A percentile compares a stretch with the other conserved stretches of the same genome.
Evolutionary conservation across 23 tunicate genomes (phyloP).

Genomic region (Oikopleura dioica): DNA sequence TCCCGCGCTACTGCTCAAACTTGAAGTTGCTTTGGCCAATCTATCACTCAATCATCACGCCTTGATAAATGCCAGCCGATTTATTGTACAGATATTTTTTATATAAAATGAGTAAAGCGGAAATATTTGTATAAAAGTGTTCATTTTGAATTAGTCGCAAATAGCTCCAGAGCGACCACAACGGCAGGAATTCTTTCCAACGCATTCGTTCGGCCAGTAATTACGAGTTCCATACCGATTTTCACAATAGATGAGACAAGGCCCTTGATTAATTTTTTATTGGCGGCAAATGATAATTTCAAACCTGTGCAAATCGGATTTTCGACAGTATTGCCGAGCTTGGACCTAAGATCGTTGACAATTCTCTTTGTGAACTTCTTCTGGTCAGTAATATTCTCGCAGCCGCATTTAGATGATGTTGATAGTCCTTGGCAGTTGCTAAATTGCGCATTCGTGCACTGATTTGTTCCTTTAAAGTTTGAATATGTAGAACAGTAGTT

Average conservation of each 20-base stretch:
- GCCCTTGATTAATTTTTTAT: too few species aligned
- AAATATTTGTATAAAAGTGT: too few species aligned
- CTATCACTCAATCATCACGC: too few species aligned
- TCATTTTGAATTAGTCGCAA: background rate
- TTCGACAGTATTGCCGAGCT: too few species aligned
- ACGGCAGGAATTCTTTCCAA: background rate
- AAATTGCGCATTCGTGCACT: background rate
- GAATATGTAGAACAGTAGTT: background rate
- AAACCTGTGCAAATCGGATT: too few species aligned
- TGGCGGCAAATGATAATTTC: too few species aligned
- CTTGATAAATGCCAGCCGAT: too few species aligned
- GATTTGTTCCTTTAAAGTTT: background rate
- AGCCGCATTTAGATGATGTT: background rate
- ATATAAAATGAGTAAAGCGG: too few species aligned
- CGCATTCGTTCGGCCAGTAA: slow-evolving; percentile 7
- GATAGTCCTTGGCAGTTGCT: slow-evolving; percentile 6
- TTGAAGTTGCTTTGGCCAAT: too few species aligned
- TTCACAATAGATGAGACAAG: background rate
- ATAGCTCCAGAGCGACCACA: background rate
- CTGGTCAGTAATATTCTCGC: background rate
- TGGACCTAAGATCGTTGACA: too few species aligned
- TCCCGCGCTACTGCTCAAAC: too few species aligned
- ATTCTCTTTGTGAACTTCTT: background rate
- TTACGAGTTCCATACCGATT: slow-evolving; percentile 1
- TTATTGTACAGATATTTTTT: too few species aligned